phyloP scores from a whole-genome alignment of 1,140 invertebrate genomes.

The Andrena cerasifolii region DNA sequence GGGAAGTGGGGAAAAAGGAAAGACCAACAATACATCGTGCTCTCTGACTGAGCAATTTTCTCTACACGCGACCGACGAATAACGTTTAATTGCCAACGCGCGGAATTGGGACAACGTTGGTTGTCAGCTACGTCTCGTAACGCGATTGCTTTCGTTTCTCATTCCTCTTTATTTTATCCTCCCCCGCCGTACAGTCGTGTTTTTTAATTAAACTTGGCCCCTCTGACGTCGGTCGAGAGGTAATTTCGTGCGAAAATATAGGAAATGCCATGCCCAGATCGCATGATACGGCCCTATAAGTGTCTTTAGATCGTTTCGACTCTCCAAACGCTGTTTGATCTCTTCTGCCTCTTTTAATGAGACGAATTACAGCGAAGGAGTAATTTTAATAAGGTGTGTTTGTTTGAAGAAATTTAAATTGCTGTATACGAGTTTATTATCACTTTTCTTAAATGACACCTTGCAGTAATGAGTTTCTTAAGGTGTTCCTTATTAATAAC shows the following conservation, averaged over 20 bases:
- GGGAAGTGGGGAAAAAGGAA: conserved; percentile 9
- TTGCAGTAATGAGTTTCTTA: too few species aligned
- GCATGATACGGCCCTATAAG: not conserved
- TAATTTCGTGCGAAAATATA: conserved; percentile 52
- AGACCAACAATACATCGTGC: conserved; percentile 49
- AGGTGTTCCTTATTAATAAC: too few species aligned
- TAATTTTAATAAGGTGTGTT: too few species aligned
- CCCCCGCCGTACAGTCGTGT: conserved; percentile 30
- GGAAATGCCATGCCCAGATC: conserved; percentile 19
- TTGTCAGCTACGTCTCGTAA: conserved; percentile 54
- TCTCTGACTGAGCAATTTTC: conserved; percentile 63
- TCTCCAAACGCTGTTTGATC: too few species aligned
- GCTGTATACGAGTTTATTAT: too few species aligned
- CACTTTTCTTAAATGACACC: too few species aligned
- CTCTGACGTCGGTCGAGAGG: conserved; percentile 3
- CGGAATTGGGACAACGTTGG: conserved; percentile 65
- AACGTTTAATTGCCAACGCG: conserved; percentile 71
- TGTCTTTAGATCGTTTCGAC: not conserved
- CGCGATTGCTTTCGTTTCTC: conserved; percentile 67
- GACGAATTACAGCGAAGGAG: too few species aligned
- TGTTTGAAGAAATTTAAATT: too few species aligned
- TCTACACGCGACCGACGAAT: conserved; percentile 55
- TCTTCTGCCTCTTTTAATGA: not conserved
- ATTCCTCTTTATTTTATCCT: conserved; percentile 44
- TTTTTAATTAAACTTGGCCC: conserved; percentile 64